Evolutionary conservation across 2,113 vertebrate species (phyloP).

Genomic region (Romanogobio albipinnatus): DNA sequence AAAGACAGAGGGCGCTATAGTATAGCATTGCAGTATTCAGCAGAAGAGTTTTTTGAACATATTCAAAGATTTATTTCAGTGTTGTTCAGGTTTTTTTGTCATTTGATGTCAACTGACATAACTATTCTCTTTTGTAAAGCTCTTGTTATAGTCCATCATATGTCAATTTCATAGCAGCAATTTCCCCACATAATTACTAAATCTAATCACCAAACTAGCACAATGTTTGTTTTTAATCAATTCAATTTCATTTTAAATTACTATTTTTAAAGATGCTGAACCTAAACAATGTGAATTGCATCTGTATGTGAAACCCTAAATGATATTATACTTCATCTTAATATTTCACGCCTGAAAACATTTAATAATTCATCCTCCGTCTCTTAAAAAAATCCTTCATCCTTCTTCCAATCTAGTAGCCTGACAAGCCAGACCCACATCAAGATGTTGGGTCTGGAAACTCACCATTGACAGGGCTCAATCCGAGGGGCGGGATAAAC

Average conservation of each 20-base stretch:
- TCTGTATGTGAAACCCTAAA: conserved; percentile 45
- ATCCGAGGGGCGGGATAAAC: no score
- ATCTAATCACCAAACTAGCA: neutral
- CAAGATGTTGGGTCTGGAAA: no score
- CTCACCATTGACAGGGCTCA: no score
- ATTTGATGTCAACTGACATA: conserved; percentile 39
- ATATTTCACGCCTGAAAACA: conserved; percentile 71
- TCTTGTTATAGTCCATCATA: conserved; percentile 15
- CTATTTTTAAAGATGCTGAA: neutral
- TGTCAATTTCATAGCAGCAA: neutral
- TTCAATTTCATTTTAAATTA: neutral
- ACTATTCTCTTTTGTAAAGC: conserved; percentile 21
- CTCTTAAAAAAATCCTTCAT: conserved; percentile 58
- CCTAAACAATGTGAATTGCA: neutral
- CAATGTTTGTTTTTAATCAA: neutral
- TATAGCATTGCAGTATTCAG: conserved; percentile 61
- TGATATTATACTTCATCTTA: conserved; percentile 73
- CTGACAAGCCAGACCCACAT: no score
- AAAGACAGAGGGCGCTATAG: conserved; percentile 75
- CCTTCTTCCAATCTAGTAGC: conserved; percentile 69
- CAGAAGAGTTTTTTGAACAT: conserved; percentile 6
- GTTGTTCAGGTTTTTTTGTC: conserved; percentile 39
- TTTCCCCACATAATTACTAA: neutral
- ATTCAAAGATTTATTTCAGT: conserved; percentile 38
- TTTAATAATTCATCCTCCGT: conserved; percentile 74